These are phyloP conservation scores for Hemaris fuciformis DNA, from an alignment of 2,888 invertebrate species.

Conservation along the genomic window DNA sequence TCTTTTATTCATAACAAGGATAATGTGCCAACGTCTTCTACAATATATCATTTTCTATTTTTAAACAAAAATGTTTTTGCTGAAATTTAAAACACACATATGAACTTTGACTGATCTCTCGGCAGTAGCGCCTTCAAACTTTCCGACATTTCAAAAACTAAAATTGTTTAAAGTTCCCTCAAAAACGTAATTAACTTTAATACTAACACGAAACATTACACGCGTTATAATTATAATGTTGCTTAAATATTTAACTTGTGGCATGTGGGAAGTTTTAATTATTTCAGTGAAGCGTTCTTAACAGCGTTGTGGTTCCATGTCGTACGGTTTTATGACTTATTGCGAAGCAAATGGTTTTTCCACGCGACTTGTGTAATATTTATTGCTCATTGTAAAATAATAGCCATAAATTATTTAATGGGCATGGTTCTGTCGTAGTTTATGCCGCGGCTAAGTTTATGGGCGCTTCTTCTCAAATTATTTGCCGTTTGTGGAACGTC, in stretches of 20 bases:
- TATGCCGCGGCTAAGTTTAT: not conserved
- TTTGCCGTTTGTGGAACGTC: too few relatives aligned
- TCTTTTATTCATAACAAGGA: too few relatives aligned
- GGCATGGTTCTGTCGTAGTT: not conserved
- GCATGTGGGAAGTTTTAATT: constrained; percentile 8
- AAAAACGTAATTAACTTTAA: not conserved
- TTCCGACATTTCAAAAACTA: not conserved
- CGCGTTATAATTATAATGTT: not conserved
- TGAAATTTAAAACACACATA: too few relatives aligned
- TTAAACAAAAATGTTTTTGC: too few relatives aligned
- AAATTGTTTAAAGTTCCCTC: not conserved
- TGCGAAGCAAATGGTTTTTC: not conserved
- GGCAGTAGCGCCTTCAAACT: not conserved
- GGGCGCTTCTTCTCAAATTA: too few relatives aligned
- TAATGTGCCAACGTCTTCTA: too few relatives aligned
- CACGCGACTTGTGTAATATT: not conserved
- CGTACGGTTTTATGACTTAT: not conserved
- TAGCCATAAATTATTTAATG: too few relatives aligned
- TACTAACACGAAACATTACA: not conserved
- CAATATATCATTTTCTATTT: too few relatives aligned
- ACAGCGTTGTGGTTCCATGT: not conserved
- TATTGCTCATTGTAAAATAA: too few relatives aligned
- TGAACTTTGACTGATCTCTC: too few relatives aligned
- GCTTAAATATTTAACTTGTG: constrained; percentile 5
- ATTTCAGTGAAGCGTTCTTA: not conserved